Percentiles rank a stretch among this genome's conserved stretches.
Conservation (phyloP, 2,797 vertebrate genomes). For the Sebastes itinus region DNA sequence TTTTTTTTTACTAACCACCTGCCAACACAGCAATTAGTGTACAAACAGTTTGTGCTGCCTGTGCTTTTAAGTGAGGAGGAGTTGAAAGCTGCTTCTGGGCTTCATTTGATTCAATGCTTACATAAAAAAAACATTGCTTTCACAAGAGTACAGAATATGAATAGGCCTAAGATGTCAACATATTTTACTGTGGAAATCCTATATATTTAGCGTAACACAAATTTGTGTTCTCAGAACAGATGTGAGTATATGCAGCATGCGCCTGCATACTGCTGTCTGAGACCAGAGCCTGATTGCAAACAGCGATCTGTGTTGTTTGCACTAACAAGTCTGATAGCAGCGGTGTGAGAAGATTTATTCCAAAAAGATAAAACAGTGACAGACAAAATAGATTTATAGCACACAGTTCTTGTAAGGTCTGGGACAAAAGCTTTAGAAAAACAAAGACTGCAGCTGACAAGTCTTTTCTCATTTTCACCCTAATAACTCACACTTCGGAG, state of each 20-base stretch:
- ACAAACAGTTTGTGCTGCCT: too few relatives aligned
- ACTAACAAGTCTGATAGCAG: background rate
- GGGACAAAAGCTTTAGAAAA: constrained; percentile 17
- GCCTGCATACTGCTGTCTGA: background rate
- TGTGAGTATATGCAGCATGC: background rate
- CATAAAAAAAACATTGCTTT: background rate
- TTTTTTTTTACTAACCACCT: background rate
- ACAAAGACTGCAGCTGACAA: constrained; percentile 8
- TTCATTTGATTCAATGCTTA: background rate
- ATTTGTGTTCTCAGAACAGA: background rate
- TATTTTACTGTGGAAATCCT: background rate
- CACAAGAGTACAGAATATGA: background rate
- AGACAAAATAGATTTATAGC: constrained; percentile 7
- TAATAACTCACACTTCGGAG: constrained; percentile 39
- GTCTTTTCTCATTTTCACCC: constrained; percentile 34
- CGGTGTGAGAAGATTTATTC: background rate
- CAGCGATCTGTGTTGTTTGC: background rate
- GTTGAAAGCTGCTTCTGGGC: background rate
- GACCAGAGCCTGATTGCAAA: background rate
- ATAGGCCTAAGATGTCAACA: background rate
- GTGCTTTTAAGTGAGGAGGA: background rate
- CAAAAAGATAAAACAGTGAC: background rate
- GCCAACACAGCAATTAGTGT: background rate
- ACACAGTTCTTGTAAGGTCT: background rate
- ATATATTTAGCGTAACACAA: background rate